Conservation (phyloP, 2,888 invertebrate genomes). For the Amorpha juglandis region DNA sequence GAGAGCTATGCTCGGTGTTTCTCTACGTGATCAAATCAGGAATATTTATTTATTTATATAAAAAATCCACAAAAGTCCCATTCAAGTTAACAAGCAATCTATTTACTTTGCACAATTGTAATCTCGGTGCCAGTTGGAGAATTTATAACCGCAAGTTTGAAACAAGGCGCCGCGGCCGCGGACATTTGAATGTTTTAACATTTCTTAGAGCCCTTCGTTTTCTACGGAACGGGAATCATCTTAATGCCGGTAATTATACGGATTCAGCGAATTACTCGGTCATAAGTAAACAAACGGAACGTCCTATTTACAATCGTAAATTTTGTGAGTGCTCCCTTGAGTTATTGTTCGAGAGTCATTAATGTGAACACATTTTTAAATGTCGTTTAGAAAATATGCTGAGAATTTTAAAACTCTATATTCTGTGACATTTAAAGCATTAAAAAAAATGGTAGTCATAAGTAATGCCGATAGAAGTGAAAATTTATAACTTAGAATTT, state of each 20-base stretch:
- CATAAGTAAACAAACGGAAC: slow-evolving; percentile 82
- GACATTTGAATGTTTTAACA: slow-evolving; percentile 82
- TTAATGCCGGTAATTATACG: slow-evolving; percentile 84
- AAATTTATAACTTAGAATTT: too few species aligned
- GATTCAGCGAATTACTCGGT: slow-evolving; percentile 82
- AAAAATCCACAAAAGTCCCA: not conserved
- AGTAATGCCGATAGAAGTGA: too few species aligned
- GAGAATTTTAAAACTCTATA: too few species aligned
- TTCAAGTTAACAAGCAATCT: slow-evolving; percentile 44
- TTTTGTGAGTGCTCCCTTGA: slow-evolving; percentile 51
- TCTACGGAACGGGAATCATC: slow-evolving; percentile 76
- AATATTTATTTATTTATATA: not conserved
- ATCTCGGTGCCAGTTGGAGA: slow-evolving; percentile 59
- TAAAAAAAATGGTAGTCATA: too few species aligned
- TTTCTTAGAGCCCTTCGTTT: slow-evolving; percentile 71
- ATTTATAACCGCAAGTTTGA: slow-evolving; percentile 77
- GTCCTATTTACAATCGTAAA: slow-evolving; percentile 82
- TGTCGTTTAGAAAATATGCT: not conserved
- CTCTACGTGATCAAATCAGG: too few species aligned
- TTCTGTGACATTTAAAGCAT: too few species aligned
- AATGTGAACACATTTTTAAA: slow-evolving; percentile 12
- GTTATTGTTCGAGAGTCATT: slow-evolving; percentile 20
- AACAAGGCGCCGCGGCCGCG: slow-evolving; percentile 54
- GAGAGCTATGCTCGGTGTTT: too few species aligned
- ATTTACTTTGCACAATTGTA: slow-evolving; percentile 59